Evolutionary conservation across 2,888 invertebrate genomes (phyloP).

Genomic region (Pherbina coryleti): DNA sequence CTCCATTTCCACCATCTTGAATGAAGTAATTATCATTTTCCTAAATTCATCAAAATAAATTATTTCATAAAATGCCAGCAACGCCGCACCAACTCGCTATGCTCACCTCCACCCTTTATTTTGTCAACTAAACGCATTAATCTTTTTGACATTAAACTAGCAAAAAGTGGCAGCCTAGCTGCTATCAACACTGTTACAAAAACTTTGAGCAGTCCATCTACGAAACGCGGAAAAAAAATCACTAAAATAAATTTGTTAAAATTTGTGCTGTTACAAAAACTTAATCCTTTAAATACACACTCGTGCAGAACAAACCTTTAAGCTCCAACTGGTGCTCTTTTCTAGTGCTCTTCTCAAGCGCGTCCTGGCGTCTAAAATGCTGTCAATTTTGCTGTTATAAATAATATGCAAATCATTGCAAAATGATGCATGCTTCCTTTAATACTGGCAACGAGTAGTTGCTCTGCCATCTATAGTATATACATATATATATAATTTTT

Average conservation of each 20-base stretch:
- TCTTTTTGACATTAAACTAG: neutral
- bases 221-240: neutral
- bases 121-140: neutral
- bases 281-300: neutral
- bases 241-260: neutral
- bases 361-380: neutral
- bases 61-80: too few relatives aligned
- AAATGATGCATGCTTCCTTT: neutral
- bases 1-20: too few relatives aligned
- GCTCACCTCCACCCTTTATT: neutral
- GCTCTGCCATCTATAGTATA: too few relatives aligned
- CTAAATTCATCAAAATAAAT: too few relatives aligned
- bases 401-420: slow-evolving; percentile 13
- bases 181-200: neutral
- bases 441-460: neutral
- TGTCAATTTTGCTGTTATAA: neutral
- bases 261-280: neutral
- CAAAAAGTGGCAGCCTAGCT: neutral
- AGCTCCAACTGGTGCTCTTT: neutral
- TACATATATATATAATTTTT: too few relatives aligned
- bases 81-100: neutral
- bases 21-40: too few relatives aligned
- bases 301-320: neutral
- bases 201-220: neutral
- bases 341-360: neutral